Conservation (phyloP, 1,140 invertebrate species). For the Brachionus angularis region DNA sequence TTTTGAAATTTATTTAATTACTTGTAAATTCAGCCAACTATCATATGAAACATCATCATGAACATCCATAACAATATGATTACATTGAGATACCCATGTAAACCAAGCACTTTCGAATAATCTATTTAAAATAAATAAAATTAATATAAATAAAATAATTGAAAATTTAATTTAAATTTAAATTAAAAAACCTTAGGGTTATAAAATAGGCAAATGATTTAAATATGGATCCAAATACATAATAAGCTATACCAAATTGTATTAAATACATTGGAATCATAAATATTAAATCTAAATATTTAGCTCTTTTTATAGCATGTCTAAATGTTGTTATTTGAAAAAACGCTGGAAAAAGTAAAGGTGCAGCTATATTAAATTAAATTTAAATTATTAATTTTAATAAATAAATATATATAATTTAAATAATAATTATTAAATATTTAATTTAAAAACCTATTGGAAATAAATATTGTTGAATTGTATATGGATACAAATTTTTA, state of each 20-base stretch:
- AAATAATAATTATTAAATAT: background rate
- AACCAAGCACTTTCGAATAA: constrained; percentile 55
- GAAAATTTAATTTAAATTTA: too few relatives aligned
- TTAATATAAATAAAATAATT: background rate
- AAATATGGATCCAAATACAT: constrained; percentile 17
- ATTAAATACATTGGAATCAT: constrained; percentile 31
- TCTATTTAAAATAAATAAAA: constrained; percentile 6
- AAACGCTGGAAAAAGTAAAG: constrained; percentile 56
- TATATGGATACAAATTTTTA: constrained; percentile 48
- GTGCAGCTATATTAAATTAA: constrained; percentile 53
- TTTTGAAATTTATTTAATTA: background rate
- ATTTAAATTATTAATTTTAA: background rate
- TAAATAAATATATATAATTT: background rate
- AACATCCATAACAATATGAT: constrained; percentile 44
- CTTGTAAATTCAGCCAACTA: constrained; percentile 22
- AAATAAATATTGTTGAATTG: constrained; percentile 55
- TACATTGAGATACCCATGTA: constrained; percentile 56
- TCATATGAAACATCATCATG: constrained; percentile 25
- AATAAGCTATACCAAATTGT: constrained; percentile 22
- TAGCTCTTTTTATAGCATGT: constrained; percentile 49
- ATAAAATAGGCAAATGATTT: constrained; percentile 21
- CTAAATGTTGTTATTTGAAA: constrained; percentile 56
- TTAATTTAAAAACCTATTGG: constrained; percentile 53
- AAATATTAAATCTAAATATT: constrained; percentile 45
- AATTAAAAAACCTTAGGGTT: too few relatives aligned